Conservation (phyloP, 1,140 invertebrate species). For the Drosophila micromelanica region DNA sequence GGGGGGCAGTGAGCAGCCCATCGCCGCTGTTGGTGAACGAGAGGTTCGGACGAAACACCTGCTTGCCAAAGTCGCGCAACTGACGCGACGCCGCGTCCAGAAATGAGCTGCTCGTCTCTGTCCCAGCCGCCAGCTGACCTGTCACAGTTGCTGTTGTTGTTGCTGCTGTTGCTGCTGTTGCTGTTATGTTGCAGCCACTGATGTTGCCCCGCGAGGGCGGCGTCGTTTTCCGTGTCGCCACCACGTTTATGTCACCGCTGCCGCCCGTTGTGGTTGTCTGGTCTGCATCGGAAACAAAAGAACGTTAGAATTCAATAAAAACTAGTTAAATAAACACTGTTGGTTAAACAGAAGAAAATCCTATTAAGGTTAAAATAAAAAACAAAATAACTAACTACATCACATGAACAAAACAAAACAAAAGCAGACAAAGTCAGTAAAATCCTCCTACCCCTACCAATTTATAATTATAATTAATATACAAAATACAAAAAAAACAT, state of each 20-base stretch:
- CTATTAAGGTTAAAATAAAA: too few species aligned
- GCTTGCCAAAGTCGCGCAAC: conserved; percentile 74
- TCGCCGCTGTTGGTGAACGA: conserved; percentile 72
- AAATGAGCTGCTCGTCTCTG: conserved; percentile 51
- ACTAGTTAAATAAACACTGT: too few species aligned
- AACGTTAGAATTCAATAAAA: neutral
- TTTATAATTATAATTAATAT: too few species aligned
- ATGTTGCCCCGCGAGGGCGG: conserved; percentile 26
- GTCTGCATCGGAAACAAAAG: neutral
- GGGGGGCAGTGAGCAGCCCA: neutral
- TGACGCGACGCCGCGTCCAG: conserved; percentile 77
- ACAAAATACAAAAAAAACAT: too few species aligned
- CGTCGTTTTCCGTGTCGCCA: conserved; percentile 35
- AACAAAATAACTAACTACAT: too few species aligned
- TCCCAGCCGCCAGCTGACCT: neutral
- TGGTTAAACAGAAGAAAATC: too few species aligned
- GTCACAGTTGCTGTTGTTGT: conserved; percentile 18
- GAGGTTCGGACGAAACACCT: conserved; percentile 80
- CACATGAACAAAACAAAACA: too few species aligned
- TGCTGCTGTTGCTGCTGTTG: conserved; percentile 21
- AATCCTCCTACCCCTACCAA: too few species aligned
- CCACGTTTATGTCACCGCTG: conserved; percentile 27
- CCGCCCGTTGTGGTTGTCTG: conserved; percentile 10
- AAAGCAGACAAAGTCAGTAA: too few species aligned
- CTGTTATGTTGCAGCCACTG: conserved; percentile 18